Conservation (phyloP, 2,113 vertebrate species). For the Haliaeetus leucogaster region DNA sequence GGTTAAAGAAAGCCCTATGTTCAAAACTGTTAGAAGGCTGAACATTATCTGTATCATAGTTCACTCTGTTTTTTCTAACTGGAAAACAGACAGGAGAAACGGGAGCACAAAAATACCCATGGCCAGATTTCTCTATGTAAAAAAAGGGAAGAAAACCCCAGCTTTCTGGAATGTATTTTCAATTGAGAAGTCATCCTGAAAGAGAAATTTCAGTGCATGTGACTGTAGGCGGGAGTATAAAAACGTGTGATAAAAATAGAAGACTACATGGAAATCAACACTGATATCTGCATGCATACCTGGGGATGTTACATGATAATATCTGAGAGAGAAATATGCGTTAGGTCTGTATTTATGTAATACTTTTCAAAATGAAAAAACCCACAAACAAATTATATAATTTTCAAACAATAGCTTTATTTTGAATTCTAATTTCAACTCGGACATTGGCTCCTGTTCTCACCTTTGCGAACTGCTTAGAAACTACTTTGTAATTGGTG, state of each 20-base stretch:
- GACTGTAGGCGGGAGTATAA: constrained; percentile 7
- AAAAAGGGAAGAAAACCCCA: not conserved
- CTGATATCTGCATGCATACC: not conserved
- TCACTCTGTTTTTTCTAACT: not conserved
- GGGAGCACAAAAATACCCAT: not conserved
- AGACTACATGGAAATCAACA: not conserved
- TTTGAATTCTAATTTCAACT: not conserved
- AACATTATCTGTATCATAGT: not conserved
- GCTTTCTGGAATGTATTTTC: constrained; percentile 4
- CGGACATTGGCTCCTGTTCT: not conserved
- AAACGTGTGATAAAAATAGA: constrained; percentile 39
- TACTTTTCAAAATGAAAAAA: not conserved
- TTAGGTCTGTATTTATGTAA: not conserved
- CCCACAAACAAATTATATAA: too few species aligned
- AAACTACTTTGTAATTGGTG: not conserved
- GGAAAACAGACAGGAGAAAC: not conserved
- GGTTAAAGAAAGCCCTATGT: not conserved
- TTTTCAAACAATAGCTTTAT: not conserved
- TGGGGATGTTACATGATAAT: not conserved
- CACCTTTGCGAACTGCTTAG: not conserved
- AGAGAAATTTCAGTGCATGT: constrained; percentile 10
- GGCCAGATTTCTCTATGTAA: not conserved
- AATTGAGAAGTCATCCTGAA: constrained; percentile 33
- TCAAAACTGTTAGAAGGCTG: not conserved
- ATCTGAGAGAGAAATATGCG: not conserved